Percentiles rank a stretch among this genome's conserved stretches.
These are phyloP conservation scores for Drosophila ambigua DNA, from an alignment of 1,140 invertebrate species.

Conservation along the genomic window DNA sequence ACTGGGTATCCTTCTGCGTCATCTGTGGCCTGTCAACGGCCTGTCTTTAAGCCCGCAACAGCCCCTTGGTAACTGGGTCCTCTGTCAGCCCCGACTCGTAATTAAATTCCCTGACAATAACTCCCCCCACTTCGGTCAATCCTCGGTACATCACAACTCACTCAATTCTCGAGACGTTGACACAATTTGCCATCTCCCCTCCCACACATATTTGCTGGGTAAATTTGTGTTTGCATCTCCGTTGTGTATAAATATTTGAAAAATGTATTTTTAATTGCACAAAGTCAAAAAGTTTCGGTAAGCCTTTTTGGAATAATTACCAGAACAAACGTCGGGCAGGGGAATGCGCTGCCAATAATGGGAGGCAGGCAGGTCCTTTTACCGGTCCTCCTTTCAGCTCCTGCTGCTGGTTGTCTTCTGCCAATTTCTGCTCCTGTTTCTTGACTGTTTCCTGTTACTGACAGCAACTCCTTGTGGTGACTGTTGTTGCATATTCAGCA, in stretches of 20 bases:
- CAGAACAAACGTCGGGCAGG: conserved; percentile 3
- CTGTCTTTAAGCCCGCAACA: conserved; percentile 8
- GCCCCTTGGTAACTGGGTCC: not conserved
- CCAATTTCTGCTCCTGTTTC: conserved; percentile 8
- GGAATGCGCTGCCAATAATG: conserved; percentile 41
- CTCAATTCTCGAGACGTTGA: conserved; percentile 26
- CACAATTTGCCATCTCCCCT: conserved; percentile 16
- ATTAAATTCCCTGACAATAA: conserved; percentile 64
- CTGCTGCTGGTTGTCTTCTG: not conserved
- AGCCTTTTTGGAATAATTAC: conserved; percentile 71
- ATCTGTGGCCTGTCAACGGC: conserved; percentile 6
- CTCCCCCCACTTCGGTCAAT: conserved; percentile 22
- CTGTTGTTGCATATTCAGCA: conserved; percentile 72
- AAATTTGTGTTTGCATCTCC: conserved; percentile 37
- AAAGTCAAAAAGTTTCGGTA: conserved; percentile 71
- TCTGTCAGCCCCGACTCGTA: conserved; percentile 30
- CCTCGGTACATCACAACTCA: conserved; percentile 4
- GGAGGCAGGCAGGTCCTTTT: conserved; percentile 16
- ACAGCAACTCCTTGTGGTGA: conserved; percentile 42
- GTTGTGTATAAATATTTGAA: conserved; percentile 74
- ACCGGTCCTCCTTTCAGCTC: conserved; percentile 16
- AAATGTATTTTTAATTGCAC: conserved; percentile 78
- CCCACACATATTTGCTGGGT: not conserved
- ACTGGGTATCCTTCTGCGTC: not conserved
- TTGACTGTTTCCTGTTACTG: conserved; percentile 35